Base-by-base conservation (phyloP, 2,888 invertebrate species). In the Asteroscopus sphinx region DNA sequence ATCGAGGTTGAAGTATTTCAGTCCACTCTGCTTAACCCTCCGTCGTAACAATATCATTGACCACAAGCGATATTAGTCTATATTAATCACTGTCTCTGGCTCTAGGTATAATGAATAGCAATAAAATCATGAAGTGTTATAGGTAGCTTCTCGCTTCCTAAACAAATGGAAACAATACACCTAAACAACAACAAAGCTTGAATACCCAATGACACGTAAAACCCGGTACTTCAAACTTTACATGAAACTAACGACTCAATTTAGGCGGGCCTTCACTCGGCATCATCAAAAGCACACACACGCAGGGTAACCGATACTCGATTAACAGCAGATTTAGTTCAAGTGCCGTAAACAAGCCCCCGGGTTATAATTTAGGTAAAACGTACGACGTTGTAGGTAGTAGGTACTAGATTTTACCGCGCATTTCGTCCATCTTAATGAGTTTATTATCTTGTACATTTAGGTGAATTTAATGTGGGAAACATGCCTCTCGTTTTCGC, bases 321-420 rank as follows among this genome's bases (percentile, higher is more conserved):
- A 49, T 65, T 32, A 70, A 49, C 66, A 49, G 45, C 35, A 45
- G 48, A 65, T 53, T 67, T 53, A 39, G 37, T 39, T 46, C 32
- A 41, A 65, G 57, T 39, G 41, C 25, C 44, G 67, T 53, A 53
- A 58, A 65, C 71, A 70, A 28, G 46, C 35, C 59, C 64, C 46
- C 39, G 33, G 44, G 28, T 16, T 28, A 25, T 26, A 33, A 40
- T 30, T 35, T 44, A 30, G 44, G 32, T 30, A 52, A 55, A 30
- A 8, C 33, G 30, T 36, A 40, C 44, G 21, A 30, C 37, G 13
- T 26, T 33, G 45, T 2, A 21, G 17, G 17, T 21, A 21, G 13
- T 13, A 15, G 2, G 4, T 35, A 46, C 44, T 28, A 32, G 25
- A 36, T 47, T 40, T 13, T 40, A 40, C 37, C 26, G 5, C 32